These are phyloP conservation scores for Gadopsis bispinosus DNA, from an alignment of 2,797 vertebrate species.

Conservation along the genomic window DNA sequence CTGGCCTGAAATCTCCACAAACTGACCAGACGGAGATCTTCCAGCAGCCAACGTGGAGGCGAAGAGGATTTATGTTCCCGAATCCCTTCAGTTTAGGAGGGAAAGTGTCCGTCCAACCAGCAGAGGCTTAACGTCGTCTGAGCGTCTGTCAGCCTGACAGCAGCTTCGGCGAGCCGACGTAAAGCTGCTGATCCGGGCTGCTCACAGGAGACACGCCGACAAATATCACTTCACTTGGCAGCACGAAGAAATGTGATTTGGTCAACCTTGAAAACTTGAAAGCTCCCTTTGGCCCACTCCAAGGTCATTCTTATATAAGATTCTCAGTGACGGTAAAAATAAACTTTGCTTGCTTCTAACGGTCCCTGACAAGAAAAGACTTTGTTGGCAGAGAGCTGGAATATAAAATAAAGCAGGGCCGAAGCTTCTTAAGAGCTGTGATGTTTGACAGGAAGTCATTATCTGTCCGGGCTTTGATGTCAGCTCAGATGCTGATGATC, in stretches of 20 bases:
- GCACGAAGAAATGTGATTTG: not conserved
- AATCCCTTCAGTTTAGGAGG: slow-evolving; percentile 39
- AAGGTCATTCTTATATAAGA: slow-evolving; percentile 37
- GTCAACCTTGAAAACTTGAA: slow-evolving; percentile 30
- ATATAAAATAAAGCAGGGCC: not conserved
- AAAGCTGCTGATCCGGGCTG: slow-evolving; percentile 67
- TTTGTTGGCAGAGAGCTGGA: slow-evolving; percentile 34
- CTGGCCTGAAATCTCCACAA: not conserved
- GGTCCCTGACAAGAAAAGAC: slow-evolving; percentile 23
- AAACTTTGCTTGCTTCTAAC: not conserved
- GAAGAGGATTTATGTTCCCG: slow-evolving; percentile 39
- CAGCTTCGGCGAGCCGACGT: slow-evolving; percentile 33
- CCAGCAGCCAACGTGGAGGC: slow-evolving; percentile 5
- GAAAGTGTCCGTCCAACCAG: slow-evolving; percentile 18
- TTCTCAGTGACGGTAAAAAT: slow-evolving; percentile 17
- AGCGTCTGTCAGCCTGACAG: slow-evolving; percentile 50
- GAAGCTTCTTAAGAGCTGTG: slow-evolving; percentile 4
- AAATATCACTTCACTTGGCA: not conserved
- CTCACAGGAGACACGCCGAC: not conserved
- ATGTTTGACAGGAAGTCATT: slow-evolving; percentile 30
- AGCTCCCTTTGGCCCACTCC: slow-evolving; percentile 6
- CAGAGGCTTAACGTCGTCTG: slow-evolving; percentile 46
- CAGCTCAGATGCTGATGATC: slow-evolving; percentile 24
- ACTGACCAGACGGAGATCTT: not conserved
- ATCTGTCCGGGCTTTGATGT: slow-evolving; percentile 46